Base-by-base conservation (phyloP, 2,888 invertebrate species). In the Branchipolynoe longqiensis region DNA sequence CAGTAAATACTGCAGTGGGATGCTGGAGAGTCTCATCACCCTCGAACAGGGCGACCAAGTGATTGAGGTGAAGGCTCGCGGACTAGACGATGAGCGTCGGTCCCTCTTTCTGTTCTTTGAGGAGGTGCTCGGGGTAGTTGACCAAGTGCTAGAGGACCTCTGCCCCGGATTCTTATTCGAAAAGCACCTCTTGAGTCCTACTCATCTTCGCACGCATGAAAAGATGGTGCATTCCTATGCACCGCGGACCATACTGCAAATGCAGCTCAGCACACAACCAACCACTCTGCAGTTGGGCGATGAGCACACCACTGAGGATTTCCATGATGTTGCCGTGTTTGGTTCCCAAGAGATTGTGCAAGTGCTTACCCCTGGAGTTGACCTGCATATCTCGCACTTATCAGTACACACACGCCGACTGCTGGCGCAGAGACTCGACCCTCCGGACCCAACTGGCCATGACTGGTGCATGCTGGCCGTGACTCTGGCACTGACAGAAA, bases 141-240 rank as follows among this genome's bases (percentile, higher is more conserved):
- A 96, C 89, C 95, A 95, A 93, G 95, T 96, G 14, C 93, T 96
- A 38, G 93, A 94, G 81, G 95, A 95, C 90, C 95, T 96, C 78
- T 96, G 96, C 89, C 96, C 96, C 0, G 96, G 96, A 22, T 94
- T 96, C 90, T 92, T 95, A 83, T 91, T 96, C 25, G 96, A 96
- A 92, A 95, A 95, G 87, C 95, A 96, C 90, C 95, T 96, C 90
- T 93, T 96, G 69, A 96, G 96, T 91, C 31, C 86, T 14, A 56
- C 41, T 18, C 86, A 88, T 40, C 86, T 89, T 31, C 69, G 83
- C 22, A 73, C 85, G 8, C 88, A 89, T 69, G 82, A 82, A 14
- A 69, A 84, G 78, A 84, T 84, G 18, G 89, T 91, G 0, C 90
- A 91, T 64, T 89, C 91, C 31, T 94, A 92, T 89, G 90, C 92